Base-by-base conservation (phyloP, 2,888 invertebrate genomes). In the Hydraecia micacea region DNA sequence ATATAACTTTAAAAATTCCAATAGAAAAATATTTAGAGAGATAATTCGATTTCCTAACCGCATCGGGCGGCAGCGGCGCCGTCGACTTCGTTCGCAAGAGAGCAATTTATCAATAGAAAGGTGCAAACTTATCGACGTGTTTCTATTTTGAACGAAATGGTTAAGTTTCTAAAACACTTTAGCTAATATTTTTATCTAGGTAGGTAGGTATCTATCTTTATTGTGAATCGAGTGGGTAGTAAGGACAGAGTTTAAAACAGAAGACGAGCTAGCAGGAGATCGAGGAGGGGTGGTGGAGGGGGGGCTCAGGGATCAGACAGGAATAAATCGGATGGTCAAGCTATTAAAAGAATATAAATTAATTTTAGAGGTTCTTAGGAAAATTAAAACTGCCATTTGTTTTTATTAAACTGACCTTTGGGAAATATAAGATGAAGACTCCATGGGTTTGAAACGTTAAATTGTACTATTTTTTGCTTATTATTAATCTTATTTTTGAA, bases 31-130 rank as follows among this genome's bases (percentile, higher is more conserved):
- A 55, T 74, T 82, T 74, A 65, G 49, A 70, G 70, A n/a, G 55
- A 67, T 80, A 74, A 81, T 77, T 84, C 77, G 74, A 84, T 84
- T 84, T 77, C 36, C 66, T 60, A 58, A 66, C 80, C 66, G 62
- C 70, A 69, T 55, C 36, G 52, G 52, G 21, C 55, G 28, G 49
- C 36, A 21, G 21, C 55, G 28, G 49, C 36, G 55, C 62, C 68
- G 39, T 79, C 36, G 55, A 68, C 67, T 77, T 1, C 18, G 18
- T 68, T 42, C 86, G 62, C 80, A 28, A 18, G 85, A 70, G 85
- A 70, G 76, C 76, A 63, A 86, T 86, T 86, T 83, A 85, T 86
- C 86, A 86, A 78, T 65, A 36, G 52, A 66, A 73, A 77, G 72
- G 77, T 84, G 66, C 13, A 3, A 77, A 83, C 71, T 82, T 85